Conservation (phyloP, 2,113 vertebrate species). For the Orthonyx spaldingii region DNA sequence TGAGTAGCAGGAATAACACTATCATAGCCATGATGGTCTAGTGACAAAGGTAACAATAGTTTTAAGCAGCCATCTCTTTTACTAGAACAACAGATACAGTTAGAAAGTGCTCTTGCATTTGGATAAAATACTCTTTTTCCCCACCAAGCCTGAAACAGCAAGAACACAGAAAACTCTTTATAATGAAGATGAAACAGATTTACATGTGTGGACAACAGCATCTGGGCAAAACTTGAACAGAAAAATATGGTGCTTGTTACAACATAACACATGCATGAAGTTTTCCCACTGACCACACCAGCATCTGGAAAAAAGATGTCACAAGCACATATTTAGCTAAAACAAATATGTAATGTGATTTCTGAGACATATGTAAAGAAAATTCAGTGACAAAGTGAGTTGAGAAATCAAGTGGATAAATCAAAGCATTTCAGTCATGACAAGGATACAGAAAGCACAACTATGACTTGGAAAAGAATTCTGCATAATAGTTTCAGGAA, state of each 20-base stretch:
- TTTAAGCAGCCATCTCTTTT: neutral
- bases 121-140: neutral
- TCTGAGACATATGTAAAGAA: neutral
- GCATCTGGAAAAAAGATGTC: neutral
- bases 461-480: neutral
- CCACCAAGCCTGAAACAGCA: neutral
- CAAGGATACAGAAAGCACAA: neutral
- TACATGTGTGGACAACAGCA: neutral
- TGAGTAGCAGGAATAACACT: neutral
- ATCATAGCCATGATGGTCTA: neutral
- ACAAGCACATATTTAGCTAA: neutral
- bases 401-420: neutral
- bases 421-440: neutral
- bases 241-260: neutral
- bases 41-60: accelerated
- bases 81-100: neutral
- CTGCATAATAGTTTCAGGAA: neutral
- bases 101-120: neutral
- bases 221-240: neutral
- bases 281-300: neutral
- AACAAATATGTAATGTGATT: neutral
- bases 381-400: neutral
- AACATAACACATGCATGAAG: neutral
- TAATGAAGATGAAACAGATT: neutral
- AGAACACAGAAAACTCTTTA: neutral